Evolutionary conservation across 2,888 invertebrate species (phyloP).

Genomic region (Erannis defoliaria): DNA sequence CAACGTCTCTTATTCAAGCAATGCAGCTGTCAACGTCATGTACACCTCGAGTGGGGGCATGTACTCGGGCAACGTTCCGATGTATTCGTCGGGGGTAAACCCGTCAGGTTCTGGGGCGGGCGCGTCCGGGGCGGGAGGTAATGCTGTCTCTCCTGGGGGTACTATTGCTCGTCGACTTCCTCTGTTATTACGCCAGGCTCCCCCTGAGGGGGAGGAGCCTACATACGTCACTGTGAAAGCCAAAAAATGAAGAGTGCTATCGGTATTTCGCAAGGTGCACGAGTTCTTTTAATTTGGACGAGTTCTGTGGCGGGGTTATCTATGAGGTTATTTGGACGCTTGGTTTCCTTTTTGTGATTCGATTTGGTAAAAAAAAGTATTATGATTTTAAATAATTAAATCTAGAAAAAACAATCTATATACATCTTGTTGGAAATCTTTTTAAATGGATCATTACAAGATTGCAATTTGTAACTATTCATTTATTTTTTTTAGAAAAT

Average conservation of each 20-base stretch:
- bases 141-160: constrained; percentile 31
- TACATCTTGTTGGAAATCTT: background rate
- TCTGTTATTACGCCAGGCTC: constrained; percentile 50
- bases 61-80: constrained; percentile 35
- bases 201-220: constrained; percentile 57
- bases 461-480: background rate
- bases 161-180: constrained; percentile 49
- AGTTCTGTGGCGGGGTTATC: constrained; percentile 10
- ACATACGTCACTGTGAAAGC: constrained; percentile 74
- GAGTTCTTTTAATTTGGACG: constrained; percentile 64
- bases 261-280: constrained; percentile 84
- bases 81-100: constrained; percentile 21
- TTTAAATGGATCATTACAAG: background rate
- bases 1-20: constrained; percentile 9
- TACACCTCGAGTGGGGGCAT: constrained; percentile 36
- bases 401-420: background rate
- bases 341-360: constrained; percentile 5
- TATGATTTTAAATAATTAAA: background rate
- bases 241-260: constrained; percentile 78
- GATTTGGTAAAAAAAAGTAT: constrained; percentile 1
- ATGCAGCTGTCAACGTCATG: constrained; percentile 38
- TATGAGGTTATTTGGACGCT: constrained; percentile 26
- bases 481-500: background rate
- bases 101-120: background rate
- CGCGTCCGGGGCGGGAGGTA: constrained; percentile 12